These are phyloP conservation scores for Pogonocherus hispidulus DNA, from an alignment of 2,888 invertebrate genomes.

Conservation along the genomic window DNA sequence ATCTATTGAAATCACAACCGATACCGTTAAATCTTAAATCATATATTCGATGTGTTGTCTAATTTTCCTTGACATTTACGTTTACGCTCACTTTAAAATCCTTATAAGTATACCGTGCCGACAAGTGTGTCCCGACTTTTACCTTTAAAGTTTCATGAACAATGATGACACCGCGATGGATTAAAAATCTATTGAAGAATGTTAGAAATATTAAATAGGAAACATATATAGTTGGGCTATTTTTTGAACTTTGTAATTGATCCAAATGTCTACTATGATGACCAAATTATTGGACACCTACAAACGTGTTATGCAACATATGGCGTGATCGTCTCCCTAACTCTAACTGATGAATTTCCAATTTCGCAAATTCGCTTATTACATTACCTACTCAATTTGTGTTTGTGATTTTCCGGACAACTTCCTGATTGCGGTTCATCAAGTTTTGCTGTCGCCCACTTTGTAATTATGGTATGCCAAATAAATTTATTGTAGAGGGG, in stretches of 20 bases:
- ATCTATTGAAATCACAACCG: background rate
- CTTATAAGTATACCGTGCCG: constrained; percentile 6
- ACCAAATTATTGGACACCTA: too few species aligned
- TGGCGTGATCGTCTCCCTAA: too few species aligned
- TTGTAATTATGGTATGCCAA: background rate
- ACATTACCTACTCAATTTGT: background rate
- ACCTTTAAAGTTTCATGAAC: background rate
- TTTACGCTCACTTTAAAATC: constrained; percentile 26
- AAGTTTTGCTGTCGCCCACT: background rate
- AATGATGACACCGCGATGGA: background rate
- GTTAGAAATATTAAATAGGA: too few species aligned
- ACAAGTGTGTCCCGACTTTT: background rate
- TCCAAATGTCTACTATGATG: too few species aligned
- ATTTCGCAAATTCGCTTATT: background rate
- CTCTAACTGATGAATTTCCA: background rate
- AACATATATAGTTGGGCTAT: too few species aligned
- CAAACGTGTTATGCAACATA: too few species aligned
- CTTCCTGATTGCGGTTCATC: background rate
- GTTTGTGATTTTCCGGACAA: background rate
- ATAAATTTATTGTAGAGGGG: too few species aligned
- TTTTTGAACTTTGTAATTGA: too few species aligned
- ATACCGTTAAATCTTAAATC: constrained; percentile 12
- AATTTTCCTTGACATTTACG: constrained; percentile 27
- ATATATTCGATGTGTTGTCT: background rate
- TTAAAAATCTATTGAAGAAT: too few species aligned